phyloP scores from a whole-genome alignment of 2,888 invertebrate species.

The Tinea pellionella region DNA sequence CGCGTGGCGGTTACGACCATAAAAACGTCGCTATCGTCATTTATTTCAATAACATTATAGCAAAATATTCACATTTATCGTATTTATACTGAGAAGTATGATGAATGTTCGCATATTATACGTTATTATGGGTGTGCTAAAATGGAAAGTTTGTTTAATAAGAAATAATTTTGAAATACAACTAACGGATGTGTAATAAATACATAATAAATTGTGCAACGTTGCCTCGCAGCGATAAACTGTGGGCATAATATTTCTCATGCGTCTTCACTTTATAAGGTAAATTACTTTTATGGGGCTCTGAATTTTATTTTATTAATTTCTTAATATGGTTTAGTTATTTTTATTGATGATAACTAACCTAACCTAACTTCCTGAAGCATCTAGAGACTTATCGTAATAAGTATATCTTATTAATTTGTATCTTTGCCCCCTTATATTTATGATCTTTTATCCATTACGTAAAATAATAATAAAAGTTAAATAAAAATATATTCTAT shows the following conservation, averaged over 20 bases:
- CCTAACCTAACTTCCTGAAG: neutral
- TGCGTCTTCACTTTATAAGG: neutral
- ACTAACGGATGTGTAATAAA: neutral
- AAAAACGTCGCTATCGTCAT: slow-evolving; percentile 1
- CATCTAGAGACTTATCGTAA: neutral
- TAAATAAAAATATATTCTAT: too few species aligned
- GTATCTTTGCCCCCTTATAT: too few species aligned
- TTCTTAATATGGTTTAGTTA: neutral
- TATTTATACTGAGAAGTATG: neutral
- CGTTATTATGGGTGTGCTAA: neutral
- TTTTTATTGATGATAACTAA: neutral
- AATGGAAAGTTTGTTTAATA: neutral
- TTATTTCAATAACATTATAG: slow-evolving; percentile 4
- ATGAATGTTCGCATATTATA: neutral
- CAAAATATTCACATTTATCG: neutral
- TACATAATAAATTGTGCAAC: slow-evolving; percentile 5
- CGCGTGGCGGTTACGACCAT: slow-evolving; percentile 1
- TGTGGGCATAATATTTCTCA: neutral
- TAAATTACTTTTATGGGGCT: neutral
- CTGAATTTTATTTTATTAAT: neutral
- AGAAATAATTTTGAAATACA: neutral
- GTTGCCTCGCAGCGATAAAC: neutral
- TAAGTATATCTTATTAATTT: neutral
- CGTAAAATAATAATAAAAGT: too few species aligned
- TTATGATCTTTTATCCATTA: too few species aligned